Base-by-base conservation (phyloP, 2,797 vertebrate species). In the Gastrophryne carolinensis region DNA sequence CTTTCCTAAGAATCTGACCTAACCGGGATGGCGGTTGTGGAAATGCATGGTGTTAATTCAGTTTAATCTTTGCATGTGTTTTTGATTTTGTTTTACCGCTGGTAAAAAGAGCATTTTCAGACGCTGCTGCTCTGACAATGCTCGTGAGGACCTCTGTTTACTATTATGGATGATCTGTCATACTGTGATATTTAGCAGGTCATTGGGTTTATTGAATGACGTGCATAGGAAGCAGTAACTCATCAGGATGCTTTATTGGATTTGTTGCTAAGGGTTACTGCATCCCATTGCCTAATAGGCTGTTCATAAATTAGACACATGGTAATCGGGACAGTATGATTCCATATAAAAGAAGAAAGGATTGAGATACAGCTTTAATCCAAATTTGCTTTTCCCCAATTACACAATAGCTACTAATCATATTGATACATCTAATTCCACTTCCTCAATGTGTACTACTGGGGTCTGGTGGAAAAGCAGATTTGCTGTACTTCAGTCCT, bases 31-130 rank as follows among this genome's bases (percentile, higher is more conserved):
- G 81, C 81, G 89, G 86, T 80, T 79, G 81, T 89, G 83, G 84
- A 58, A 81, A 49, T 91, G 94, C 93, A 93, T 96, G 93, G 85
- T 81, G 86, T 88, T 78, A 82, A 86, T 80, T 83, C 74, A 12
- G 5, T 82, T 84, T 89, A 87, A 90, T 91, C 89, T 85, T 83
- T 91, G 90, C 91, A 92, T 93, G 92, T 91, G 80, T 86, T 68
- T n/a, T 19, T 79, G 82, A 81, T 87, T 86, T 82, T 86, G 82
- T 88, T 83, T 87, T 80, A 80, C 63, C 82, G 73, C 71, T 79
- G 84, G 73, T 79, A 79, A 79, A 80, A 82, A 77, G 81, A 87
- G 83, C 83, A 81, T 89, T 88, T 89, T 87, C 75, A 88, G 86
- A 86, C 4, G 27, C 0, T 30, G 7, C 5, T 44, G 82, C 83